phyloP scores from a whole-genome alignment of 2,113 vertebrate species.

The Crotalus viridis region DNA sequence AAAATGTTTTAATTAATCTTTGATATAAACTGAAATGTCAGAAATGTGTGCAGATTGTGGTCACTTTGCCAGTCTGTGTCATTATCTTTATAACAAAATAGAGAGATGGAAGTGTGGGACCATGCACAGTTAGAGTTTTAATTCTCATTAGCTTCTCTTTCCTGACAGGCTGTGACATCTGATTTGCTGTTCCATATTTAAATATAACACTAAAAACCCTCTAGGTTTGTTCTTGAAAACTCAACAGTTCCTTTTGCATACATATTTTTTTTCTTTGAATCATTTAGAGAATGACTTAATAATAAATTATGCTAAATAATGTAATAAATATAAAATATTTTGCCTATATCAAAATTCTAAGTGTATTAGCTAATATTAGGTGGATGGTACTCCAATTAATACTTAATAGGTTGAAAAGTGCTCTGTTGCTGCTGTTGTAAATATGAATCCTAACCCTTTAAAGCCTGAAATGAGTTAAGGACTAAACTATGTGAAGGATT shows the following conservation, averaged over 20 bases:
- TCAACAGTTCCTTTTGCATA: background rate
- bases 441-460: background rate
- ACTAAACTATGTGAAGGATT: background rate
- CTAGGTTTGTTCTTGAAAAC: background rate
- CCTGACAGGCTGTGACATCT: background rate
- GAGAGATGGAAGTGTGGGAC: background rate
- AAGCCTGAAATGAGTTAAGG: background rate
- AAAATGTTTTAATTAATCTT: background rate
- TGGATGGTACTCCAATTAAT: background rate
- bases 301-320: background rate
- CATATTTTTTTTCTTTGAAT: accelerated
- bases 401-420: background rate
- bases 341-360: background rate
- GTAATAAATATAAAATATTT: background rate
- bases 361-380: background rate
- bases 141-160: background rate
- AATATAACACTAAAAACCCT: accelerated
- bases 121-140: background rate
- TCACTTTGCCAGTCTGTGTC: background rate
- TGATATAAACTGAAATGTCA: background rate
- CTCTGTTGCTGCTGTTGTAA: background rate
- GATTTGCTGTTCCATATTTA: background rate
- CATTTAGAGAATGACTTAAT: background rate
- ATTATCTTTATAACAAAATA: background rate
- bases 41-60: constrained; percentile 3